A percentile compares a stretch with the other conserved stretches of the same genome.
Evolutionary conservation across 2,797 vertebrate species (phyloP).

Genomic region (Clarias pachynema): DNA sequence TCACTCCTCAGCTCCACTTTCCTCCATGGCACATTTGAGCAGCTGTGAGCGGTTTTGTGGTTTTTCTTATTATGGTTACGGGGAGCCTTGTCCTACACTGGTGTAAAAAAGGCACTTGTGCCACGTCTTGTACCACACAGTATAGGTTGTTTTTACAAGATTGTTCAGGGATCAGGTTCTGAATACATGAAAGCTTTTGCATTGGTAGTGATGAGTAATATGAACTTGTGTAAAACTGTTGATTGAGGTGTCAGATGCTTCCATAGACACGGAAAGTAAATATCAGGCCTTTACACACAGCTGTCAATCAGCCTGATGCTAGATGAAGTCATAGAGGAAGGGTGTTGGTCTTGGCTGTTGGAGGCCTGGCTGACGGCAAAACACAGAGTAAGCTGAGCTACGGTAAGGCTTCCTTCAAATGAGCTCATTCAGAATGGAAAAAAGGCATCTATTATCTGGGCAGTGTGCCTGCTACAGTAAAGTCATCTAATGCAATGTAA

Average conservation of each 20-base stretch:
- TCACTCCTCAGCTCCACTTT: constrained; percentile 29
- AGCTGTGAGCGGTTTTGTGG: constrained; percentile 27
- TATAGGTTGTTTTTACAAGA: constrained; percentile 35
- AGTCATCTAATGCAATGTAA: constrained; percentile 34
- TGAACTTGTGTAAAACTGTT: neutral
- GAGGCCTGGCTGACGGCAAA: constrained; percentile 11
- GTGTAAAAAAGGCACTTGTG: constrained; percentile 26
- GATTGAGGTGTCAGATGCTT: constrained; percentile 30
- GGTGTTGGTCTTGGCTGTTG: constrained; percentile 55
- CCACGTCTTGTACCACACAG: constrained; percentile 25
- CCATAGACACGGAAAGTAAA: constrained; percentile 8
- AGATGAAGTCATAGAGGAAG: constrained; percentile 51
- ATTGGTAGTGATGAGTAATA: constrained; percentile 10
- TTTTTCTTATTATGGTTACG: constrained; percentile 43
- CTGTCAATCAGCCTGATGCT: constrained; percentile 31
- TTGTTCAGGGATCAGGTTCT: constrained; percentile 3
- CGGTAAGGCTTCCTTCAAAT: constrained; percentile 52
- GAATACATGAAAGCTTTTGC: constrained; percentile 17
- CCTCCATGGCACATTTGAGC: constrained; percentile 24
- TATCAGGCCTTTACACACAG: constrained; percentile 32
- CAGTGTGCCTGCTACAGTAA: constrained; percentile 50
- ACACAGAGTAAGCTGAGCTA: constrained; percentile 42
- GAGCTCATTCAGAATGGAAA: constrained; percentile 58
- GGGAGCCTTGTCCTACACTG: constrained; percentile 21
- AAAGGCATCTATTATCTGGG: constrained; percentile 53